A percentile compares a stretch with the other conserved stretches of the same genome.
Conservation (phyloP, 2,113 vertebrate species). For the Zosterops japonicus region DNA sequence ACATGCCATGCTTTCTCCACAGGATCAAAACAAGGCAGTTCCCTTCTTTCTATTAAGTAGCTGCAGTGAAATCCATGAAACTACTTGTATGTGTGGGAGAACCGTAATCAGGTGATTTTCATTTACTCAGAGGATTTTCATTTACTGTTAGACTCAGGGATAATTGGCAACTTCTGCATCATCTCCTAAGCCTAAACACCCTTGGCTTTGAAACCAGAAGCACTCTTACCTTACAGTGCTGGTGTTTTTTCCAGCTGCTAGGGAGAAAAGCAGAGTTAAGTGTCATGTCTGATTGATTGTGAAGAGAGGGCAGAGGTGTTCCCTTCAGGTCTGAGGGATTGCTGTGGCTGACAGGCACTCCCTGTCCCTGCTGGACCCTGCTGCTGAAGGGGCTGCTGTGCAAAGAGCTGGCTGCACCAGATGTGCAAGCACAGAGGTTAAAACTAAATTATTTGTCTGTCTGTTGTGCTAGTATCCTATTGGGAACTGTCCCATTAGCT, state of each 20-base stretch:
- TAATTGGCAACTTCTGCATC: neutral
- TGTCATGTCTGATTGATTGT: neutral
- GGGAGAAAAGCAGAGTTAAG: neutral
- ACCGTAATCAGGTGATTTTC: neutral
- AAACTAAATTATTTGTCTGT: neutral
- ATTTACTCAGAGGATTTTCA: neutral
- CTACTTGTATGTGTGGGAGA: neutral
- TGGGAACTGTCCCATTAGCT: neutral
- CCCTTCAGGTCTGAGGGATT: neutral
- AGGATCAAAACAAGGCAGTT: neutral
- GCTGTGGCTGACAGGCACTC: neutral
- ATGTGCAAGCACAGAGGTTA: neutral
- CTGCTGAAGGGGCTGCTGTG: neutral
- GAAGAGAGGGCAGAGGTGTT: neutral
- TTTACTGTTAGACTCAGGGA: slow-evolving; percentile 39
- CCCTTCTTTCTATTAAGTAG: neutral
- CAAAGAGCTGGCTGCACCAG: neutral
- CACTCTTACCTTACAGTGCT: neutral
- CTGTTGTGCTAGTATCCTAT: neutral
- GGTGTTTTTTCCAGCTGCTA: neutral
- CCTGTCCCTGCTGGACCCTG: neutral
- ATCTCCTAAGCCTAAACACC: neutral
- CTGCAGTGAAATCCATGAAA: neutral
- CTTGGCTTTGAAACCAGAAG: neutral
- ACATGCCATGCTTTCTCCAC: neutral